Evolutionary conservation across 2,797 vertebrate genomes (phyloP), one percentile per base, ranked within the genome.

Genomic region (Chromis chromis): DNA sequence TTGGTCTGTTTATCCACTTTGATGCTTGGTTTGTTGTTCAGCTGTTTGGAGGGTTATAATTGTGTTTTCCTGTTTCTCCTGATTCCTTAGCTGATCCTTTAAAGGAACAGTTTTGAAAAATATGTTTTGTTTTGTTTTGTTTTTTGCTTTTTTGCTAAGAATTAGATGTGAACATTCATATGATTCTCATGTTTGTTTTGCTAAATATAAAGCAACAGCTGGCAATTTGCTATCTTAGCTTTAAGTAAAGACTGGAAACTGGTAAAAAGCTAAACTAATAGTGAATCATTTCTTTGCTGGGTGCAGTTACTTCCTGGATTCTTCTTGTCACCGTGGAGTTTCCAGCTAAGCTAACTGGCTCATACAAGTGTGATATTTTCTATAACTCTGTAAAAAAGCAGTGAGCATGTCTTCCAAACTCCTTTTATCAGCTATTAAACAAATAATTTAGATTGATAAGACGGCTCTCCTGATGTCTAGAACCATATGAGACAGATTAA

Each of bases 1-100:
- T 72, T 42, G 44, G 48, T 65, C 17, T 72, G 55, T 79, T 74
- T 70, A 52, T 70, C 14, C 2, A 21, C 16, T 49, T 14, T 62
- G 6, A 67, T 52, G 44, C 9, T 19, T 42, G 58, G 33, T 48
- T 48, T 48, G 16, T 17, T 48, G 19, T n/a, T 48, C 19, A 3
- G 60, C 28, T 58, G n/a, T 67, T 66, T 67, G 3, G 13, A 4
- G 40, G n/a, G 10, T 50, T 79, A 12, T 19, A 28, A 17, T 2
- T 56, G 13, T 5, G 0, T 31, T 62, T 55, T 25, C 3, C n/a
- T 39, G 33, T 77, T 65, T 36, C 1, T 42, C 13, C 56, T 46
- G 3, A 39, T 42, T 70, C 2, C 3, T 60, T 28, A 9, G 17
- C 39, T 16, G 22, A 46, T 14, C 3, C 10, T 39, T n/a, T n/a